A percentile compares a stretch with the other conserved stretches of the same genome.
phyloP scores from a whole-genome alignment of 2,113 vertebrate species.

The Alosa alosa region DNA sequence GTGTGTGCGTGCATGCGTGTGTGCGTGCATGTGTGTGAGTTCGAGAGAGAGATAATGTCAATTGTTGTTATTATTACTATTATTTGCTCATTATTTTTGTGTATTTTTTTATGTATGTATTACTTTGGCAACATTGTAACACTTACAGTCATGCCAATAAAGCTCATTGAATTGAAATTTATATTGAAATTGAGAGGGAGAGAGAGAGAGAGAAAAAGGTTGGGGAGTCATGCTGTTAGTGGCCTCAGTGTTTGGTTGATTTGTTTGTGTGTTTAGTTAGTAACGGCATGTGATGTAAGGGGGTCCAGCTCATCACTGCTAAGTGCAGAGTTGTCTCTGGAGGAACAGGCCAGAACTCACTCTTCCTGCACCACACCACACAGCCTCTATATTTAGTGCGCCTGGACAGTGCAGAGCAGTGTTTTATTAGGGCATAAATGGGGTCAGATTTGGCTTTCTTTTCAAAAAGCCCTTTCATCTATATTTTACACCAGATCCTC shows the following conservation, averaged over 20 bases:
- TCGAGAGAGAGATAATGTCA: too few relatives aligned
- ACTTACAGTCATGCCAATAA: too few relatives aligned
- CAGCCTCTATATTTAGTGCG: neutral
- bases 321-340: neutral
- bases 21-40: too few relatives aligned
- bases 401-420: slow-evolving; percentile 9
- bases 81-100: too few relatives aligned
- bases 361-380: neutral
- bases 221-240: neutral
- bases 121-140: too few relatives aligned
- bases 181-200: too few relatives aligned
- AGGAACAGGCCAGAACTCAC: neutral
- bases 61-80: too few relatives aligned
- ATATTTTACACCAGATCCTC: slow-evolving; percentile 3
- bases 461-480: slow-evolving; percentile 4
- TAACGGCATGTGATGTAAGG: neutral
- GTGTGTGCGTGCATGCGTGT: slow-evolving; percentile 10
- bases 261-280: slow-evolving; percentile 19
- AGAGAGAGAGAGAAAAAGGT: too few relatives aligned
- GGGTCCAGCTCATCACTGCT: neutral
- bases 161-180: too few relatives aligned
- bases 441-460: neutral
- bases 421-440: slow-evolving; percentile 2
- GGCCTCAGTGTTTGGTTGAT: neutral
- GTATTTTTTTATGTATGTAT: too few relatives aligned